Conservation (phyloP, 2,888 invertebrate genomes). For the Masnerella sp. region DNA sequence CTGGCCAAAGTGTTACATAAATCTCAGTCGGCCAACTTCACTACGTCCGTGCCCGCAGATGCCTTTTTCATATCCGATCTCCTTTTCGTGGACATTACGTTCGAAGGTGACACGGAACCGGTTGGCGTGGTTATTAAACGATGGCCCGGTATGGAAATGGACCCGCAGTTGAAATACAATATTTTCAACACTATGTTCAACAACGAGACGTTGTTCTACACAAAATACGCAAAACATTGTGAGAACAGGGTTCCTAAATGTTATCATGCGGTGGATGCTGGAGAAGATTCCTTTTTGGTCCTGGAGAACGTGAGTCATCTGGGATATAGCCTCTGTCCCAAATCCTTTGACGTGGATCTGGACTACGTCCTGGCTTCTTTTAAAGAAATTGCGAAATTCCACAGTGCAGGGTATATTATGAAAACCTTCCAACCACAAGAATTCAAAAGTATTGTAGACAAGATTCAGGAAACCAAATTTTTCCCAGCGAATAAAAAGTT, state of each 20-base stretch:
- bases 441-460: constrained; percentile 62
- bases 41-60: constrained; percentile 35
- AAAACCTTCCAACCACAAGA: constrained; percentile 61
- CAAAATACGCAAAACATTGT: constrained; percentile 44
- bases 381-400: constrained; percentile 69
- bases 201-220: constrained; percentile 73
- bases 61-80: constrained; percentile 51
- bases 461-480: constrained; percentile 62
- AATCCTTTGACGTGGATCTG: constrained; percentile 58
- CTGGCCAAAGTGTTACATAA: constrained; percentile 34
- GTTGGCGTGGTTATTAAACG: constrained; percentile 26
- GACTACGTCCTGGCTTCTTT: constrained; percentile 67
- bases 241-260: constrained; percentile 52
- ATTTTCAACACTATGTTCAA: constrained; percentile 60
- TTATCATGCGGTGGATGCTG: constrained; percentile 48
- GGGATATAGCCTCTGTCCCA: constrained; percentile 62
- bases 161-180: too few relatives aligned
- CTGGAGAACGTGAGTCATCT: constrained; percentile 64
- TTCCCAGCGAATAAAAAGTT: not conserved
- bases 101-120: constrained; percentile 22
- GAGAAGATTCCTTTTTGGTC: constrained; percentile 60
- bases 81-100: constrained; percentile 41
- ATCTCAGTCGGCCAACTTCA: constrained; percentile 22
- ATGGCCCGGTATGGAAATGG: not conserved
- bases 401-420: constrained; percentile 67